Evolutionary conservation across 2,113 vertebrate species (phyloP).

Genomic region (Chamaetylas fuelleborni): DNA sequence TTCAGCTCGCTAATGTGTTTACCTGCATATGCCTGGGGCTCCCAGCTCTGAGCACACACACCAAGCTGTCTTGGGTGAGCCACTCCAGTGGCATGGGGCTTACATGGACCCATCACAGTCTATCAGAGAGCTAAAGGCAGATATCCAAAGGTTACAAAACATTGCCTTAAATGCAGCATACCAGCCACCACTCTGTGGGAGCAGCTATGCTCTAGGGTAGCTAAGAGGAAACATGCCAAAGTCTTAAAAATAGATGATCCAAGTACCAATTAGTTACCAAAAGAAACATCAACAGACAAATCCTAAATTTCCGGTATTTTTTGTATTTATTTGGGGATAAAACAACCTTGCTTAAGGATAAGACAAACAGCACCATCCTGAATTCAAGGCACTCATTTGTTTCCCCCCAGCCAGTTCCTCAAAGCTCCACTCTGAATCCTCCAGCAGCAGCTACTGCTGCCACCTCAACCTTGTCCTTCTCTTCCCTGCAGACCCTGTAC

Average conservation of each 20-base stretch:
- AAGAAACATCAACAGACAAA: neutral
- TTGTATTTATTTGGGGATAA: neutral
- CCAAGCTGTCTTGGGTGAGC: no score
- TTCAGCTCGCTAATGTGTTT: neutral
- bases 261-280: neutral
- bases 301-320: neutral
- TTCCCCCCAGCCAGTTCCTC: neutral
- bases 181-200: neutral
- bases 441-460: neutral
- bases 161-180: neutral
- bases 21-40: neutral
- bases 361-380: neutral
- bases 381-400: neutral
- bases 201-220: neutral
- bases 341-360: neutral
- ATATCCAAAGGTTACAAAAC: neutral
- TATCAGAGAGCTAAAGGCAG: neutral
- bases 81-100: accelerated
- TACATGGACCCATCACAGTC: neutral
- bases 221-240: neutral
- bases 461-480: neutral
- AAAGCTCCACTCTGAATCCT: neutral
- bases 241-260: neutral
- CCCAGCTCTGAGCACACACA: neutral
- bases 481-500: neutral